Conservation (phyloP, 2,888 invertebrate genomes). For the Mantis religiosa region DNA sequence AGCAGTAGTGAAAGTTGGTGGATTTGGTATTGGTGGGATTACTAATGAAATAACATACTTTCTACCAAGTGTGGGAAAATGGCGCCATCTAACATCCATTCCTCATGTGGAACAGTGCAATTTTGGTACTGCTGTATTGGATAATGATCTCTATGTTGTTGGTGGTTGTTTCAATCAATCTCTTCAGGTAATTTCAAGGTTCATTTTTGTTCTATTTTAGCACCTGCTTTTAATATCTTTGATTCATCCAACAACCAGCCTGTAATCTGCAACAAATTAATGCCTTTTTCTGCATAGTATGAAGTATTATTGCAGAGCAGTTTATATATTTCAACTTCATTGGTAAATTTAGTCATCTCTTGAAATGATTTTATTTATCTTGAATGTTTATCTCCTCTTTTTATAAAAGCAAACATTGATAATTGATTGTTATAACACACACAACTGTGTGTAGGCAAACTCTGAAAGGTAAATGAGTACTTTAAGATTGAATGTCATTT, state of each 20-base stretch:
- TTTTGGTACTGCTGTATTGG: slow-evolving; percentile 63
- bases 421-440: too few species aligned
- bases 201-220: background rate
- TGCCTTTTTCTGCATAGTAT: background rate
- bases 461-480: too few species aligned
- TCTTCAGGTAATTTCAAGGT: slow-evolving; percentile 46
- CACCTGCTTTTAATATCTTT: too few species aligned
- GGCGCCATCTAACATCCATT: slow-evolving; percentile 63
- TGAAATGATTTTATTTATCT: too few species aligned
- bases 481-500: too few species aligned
- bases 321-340: background rate
- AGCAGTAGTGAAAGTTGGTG: slow-evolving; percentile 63
- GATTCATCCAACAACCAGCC: too few species aligned
- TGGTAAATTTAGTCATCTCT: too few species aligned
- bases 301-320: background rate
- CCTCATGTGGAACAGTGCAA: slow-evolving; percentile 72
- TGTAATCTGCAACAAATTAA: background rate
- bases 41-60: slow-evolving; percentile 66
- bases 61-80: slow-evolving; percentile 53
- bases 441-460: too few species aligned
- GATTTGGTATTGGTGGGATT: slow-evolving; percentile 62
- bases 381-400: too few species aligned
- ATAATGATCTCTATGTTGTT: slow-evolving; percentile 64
- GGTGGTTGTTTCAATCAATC: slow-evolving; percentile 69
- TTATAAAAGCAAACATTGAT: too few species aligned